Evolutionary conservation across 2,113 vertebrate species (phyloP).

Genomic region (Saimiri boliviensis): DNA sequence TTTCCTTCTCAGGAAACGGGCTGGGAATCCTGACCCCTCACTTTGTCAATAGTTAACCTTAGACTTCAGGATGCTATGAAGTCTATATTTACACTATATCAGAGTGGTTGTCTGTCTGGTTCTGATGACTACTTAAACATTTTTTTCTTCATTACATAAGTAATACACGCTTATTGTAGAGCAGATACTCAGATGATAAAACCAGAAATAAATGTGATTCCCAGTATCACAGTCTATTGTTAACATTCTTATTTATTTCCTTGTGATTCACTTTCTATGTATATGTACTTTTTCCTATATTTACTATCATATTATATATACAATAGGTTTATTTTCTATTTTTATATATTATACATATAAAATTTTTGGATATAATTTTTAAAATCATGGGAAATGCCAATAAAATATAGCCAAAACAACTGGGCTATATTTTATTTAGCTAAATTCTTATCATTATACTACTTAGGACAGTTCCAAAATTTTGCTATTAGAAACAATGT

Average conservation of each 20-base stretch:
- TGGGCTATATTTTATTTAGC: background rate
- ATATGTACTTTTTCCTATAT: background rate
- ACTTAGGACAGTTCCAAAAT: background rate
- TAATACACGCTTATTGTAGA: background rate
- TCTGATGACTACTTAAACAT: background rate
- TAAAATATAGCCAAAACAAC: conserved; percentile 32
- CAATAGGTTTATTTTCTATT: conserved; percentile 10
- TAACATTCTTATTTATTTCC: conserved; percentile 43
- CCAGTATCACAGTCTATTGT: background rate
- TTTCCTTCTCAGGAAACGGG: conserved; percentile 13
- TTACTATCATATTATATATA: background rate
- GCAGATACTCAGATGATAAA: background rate
- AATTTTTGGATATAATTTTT: background rate
- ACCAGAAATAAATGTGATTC: conserved; percentile 42
- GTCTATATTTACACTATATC: background rate
- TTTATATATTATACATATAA: background rate
- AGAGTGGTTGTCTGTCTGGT: background rate
- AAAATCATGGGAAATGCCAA: background rate
- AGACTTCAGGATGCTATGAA: background rate
- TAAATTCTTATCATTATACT: background rate
- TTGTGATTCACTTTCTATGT: conserved; percentile 11
- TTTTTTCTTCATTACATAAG: background rate
- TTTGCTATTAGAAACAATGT: conserved; percentile 10
- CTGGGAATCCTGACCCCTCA: background rate
- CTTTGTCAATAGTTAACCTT: background rate